phyloP scores from a whole-genome alignment of 1,140 invertebrate species.

The Trachymyrmex septentrionalis region DNA sequence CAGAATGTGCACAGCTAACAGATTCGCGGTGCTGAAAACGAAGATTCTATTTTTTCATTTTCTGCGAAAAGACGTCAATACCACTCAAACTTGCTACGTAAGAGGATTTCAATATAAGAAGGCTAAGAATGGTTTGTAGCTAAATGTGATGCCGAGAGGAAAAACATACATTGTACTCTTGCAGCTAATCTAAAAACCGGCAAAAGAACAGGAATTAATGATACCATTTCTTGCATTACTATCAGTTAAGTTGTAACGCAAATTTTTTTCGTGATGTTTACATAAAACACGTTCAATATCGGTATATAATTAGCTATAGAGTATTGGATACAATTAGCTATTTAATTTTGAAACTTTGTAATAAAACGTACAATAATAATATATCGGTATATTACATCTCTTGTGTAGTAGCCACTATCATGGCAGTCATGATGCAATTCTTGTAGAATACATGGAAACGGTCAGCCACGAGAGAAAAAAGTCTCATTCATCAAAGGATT shows the following conservation, averaged over 20 bases:
- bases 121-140: constrained; percentile 78
- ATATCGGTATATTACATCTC: not conserved
- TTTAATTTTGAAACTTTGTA: constrained; percentile 3
- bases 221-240: too few relatives aligned
- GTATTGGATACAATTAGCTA: not conserved
- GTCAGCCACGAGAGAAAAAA: constrained; percentile 21
- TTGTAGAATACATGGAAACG: not conserved
- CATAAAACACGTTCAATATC: too few relatives aligned
- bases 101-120: constrained; percentile 32
- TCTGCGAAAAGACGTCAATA: constrained; percentile 77
- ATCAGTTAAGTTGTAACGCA: too few relatives aligned
- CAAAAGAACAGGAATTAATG: not conserved
- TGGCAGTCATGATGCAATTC: constrained; percentile 5
- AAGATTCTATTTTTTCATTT: constrained; percentile 86
- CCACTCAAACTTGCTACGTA: constrained; percentile 74
- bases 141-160: constrained; percentile 74
- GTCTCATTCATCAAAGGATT: constrained; percentile 61
- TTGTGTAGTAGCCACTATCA: not conserved
- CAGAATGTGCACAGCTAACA: constrained; percentile 82
- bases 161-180: not conserved
- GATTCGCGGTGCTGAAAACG: constrained; percentile 88
- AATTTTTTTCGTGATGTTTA: too few relatives aligned
- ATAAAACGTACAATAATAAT: not conserved
- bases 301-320: too few relatives aligned
- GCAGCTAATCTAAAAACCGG: not conserved